These are phyloP conservation scores for Paratilapia polleni DNA, from an alignment of 2,113 vertebrate species.

Conservation along the genomic window DNA sequence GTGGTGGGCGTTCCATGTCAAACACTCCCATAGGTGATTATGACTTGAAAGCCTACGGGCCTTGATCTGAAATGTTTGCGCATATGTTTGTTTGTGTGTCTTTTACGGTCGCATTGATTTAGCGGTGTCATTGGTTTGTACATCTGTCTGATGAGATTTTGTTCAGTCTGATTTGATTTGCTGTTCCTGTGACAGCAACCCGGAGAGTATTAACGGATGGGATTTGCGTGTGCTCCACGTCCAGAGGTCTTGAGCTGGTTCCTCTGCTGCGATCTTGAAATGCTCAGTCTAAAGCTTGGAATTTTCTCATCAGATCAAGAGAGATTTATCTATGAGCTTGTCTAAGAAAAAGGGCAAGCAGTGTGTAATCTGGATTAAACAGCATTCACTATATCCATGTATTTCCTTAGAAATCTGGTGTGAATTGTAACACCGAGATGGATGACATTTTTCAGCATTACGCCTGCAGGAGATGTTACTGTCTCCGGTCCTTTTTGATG, in stretches of 20 bases:
- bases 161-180: conserved; percentile 52
- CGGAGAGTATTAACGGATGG: conserved; percentile 46
- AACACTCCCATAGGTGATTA: conserved; percentile 57
- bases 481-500: conserved; percentile 1
- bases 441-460: conserved; percentile 6
- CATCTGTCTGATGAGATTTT: conserved; percentile 64
- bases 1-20: conserved; percentile 30
- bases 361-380: conserved; percentile 25
- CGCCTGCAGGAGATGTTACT: conserved; percentile 1
- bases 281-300: conserved; percentile 51
- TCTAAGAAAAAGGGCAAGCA: conserved; percentile 16
- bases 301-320: conserved; percentile 59
- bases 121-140: conserved; percentile 49
- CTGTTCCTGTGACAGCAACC: conserved; percentile 35
- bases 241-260: conserved; percentile 56
- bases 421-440: not conserved
- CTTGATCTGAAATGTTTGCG: conserved; percentile 38
- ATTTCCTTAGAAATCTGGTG: not conserved
- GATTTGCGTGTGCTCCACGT: conserved; percentile 60
- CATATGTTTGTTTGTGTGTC: not conserved
- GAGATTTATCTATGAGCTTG: conserved; percentile 53
- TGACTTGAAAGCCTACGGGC: conserved; percentile 36
- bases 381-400: not conserved
- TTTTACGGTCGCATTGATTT: conserved; percentile 46
- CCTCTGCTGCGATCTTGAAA: conserved; percentile 61